Evolutionary conservation across 2,113 vertebrate species (phyloP).

Genomic region (Erpornis zantholeuca): DNA sequence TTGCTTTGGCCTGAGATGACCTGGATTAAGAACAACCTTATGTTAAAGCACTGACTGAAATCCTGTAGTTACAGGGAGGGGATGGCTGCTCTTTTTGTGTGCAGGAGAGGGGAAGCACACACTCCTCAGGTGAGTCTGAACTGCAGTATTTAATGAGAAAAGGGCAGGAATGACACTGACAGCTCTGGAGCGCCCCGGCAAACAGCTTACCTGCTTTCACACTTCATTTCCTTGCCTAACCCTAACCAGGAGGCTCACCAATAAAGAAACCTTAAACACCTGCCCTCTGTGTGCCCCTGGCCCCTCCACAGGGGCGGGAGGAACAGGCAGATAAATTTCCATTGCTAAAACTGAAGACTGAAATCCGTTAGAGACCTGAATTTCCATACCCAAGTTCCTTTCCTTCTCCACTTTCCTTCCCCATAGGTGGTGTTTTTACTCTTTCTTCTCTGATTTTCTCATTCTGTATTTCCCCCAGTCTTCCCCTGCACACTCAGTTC

Average conservation of each 20-base stretch:
- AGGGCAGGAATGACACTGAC: neutral
- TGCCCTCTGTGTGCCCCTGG: neutral
- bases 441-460: neutral
- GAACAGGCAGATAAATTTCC: neutral
- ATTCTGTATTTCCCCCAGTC: neutral
- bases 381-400: neutral
- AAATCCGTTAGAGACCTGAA: neutral
- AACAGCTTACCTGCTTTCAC: neutral
- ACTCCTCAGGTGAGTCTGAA: neutral
- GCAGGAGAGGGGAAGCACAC: neutral
- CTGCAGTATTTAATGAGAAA: neutral
- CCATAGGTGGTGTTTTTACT: neutral
- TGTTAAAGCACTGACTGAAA: neutral
- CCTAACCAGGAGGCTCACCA: neutral
- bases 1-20: neutral
- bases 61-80: neutral
- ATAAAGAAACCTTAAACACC: neutral
- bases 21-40: fast-evolving
- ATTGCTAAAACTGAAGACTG: neutral
- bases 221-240: neutral
- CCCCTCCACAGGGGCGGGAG: neutral
- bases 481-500: neutral
- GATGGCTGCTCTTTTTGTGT: neutral
- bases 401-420: neutral
- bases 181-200: neutral